Evolutionary conservation across 2,113 vertebrate species (phyloP), one percentile per base, ranked within the genome.

Genomic region (Garra rufa): DNA sequence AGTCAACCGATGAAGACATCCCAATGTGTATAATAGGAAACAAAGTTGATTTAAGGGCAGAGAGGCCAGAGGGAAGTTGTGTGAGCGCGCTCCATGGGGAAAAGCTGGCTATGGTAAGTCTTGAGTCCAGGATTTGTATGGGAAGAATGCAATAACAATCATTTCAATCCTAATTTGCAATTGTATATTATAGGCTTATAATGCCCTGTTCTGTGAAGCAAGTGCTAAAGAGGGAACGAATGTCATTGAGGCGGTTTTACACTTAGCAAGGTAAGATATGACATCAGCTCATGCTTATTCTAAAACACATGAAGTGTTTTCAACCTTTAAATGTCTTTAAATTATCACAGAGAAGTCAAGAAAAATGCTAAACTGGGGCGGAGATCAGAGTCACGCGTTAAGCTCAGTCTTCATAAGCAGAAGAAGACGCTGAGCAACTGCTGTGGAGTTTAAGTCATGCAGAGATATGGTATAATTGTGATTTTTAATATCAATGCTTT

Each of bases 171-270:
- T 76, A 41, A 69, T 65, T 15, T 1, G 1, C 10, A 5, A 34
- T n/a, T 82, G 17, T 81, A 50, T 87, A 50, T 88, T 38, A 87
- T 84, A 96, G 95, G 86, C 89, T 13, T 95, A 95, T 63, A 92
- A 90, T 1, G 93, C 94, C n/a, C 87, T 93, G 70, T 95, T 95
- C 92, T 95, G 94, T 0, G 92, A 95, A 88, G 94, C 93, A 8
- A 95, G 95, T 15, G 91, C 94, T 85, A 96, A 95, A 87, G 94
- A 95, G 0, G 90, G 94, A 69, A 94, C 91, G 41, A 94, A 88
- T 0, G 79, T 88, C 4, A 91, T 92, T 0, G 94, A 95, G 84
- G 92, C 91, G 0, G 92, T 93, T 85, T 93, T 94, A 77, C 94
- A 94, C 84, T 91, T 92, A 0, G 91, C 94, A 4, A 91, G 89